A percentile compares a stretch with the other conserved stretches of the same genome.
phyloP scores from a whole-genome alignment of 2,113 vertebrate species.

The Gracilinanus agilis region DNA sequence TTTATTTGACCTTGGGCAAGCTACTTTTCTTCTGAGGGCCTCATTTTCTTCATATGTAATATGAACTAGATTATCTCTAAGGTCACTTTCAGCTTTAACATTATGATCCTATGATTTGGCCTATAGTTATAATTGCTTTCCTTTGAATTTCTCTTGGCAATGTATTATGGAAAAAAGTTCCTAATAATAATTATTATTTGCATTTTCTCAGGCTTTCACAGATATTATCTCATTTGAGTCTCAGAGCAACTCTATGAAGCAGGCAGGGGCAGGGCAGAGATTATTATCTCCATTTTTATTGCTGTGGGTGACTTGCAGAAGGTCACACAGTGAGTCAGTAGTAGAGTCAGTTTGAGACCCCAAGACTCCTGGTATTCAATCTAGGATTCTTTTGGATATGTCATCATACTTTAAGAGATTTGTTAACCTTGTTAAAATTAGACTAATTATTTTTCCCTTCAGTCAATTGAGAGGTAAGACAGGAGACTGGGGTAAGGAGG shows the following conservation, averaged over 20 bases:
- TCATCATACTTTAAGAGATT: neutral
- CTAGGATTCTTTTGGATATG: neutral
- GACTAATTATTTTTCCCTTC: neutral
- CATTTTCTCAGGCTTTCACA: neutral
- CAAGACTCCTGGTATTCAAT: neutral
- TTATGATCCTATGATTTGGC: neutral
- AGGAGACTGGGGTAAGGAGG: neutral
- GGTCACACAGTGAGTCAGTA: neutral
- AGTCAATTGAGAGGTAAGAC: neutral
- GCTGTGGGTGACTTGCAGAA: neutral
- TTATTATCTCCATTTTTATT: neutral
- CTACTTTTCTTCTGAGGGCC: neutral
- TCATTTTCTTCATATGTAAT: neutral
- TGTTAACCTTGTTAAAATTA: neutral
- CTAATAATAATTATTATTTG: conserved; percentile 2
- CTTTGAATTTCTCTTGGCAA: neutral
- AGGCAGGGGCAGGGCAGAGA: neutral
- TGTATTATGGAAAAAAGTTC: neutral
- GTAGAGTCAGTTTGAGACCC: neutral
- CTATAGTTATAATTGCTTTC: neutral
- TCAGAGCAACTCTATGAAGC: neutral
- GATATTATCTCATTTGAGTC: neutral
- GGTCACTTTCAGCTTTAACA: neutral
- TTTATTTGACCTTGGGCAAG: neutral
- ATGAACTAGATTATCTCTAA: neutral